These are phyloP conservation scores for Bradysia coprophila DNA, from an alignment of 1,140 invertebrate species.

Conservation along the genomic window DNA sequence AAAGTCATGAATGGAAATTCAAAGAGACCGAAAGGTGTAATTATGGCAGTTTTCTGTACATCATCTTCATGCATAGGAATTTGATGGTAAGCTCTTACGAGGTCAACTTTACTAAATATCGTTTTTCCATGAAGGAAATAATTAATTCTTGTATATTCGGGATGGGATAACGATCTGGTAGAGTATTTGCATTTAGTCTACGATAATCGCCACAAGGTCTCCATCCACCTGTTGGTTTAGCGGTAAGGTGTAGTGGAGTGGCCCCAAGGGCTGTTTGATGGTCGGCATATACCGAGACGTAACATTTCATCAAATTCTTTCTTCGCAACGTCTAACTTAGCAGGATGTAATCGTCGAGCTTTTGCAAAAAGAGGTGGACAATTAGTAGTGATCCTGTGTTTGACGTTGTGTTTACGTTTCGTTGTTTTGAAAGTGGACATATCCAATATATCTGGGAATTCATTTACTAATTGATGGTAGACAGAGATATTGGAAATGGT, in stretches of 20 bases:
- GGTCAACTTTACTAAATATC: slow-evolving; percentile 22
- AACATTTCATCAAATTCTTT: slow-evolving; percentile 9
- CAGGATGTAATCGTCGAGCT: slow-evolving; percentile 11
- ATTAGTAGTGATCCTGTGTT: slow-evolving; percentile 9
- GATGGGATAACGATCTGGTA: slow-evolving; percentile 16
- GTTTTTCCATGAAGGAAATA: slow-evolving; percentile 13
- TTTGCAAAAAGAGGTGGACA: slow-evolving; percentile 17
- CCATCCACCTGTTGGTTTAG: slow-evolving; percentile 20
- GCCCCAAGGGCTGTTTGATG: slow-evolving; percentile 13
- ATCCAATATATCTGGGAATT: too few relatives aligned
- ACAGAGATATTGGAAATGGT: too few relatives aligned
- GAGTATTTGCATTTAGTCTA: slow-evolving; percentile 18
- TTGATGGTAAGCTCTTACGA: slow-evolving; percentile 25
- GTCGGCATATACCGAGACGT: slow-evolving; percentile 10
- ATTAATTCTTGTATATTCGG: slow-evolving; percentile 16
- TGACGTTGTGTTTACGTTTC: background rate
- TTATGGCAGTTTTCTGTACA: slow-evolving; percentile 21
- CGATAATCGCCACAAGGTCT: slow-evolving; percentile 24
- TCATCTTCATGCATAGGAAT: slow-evolving; percentile 16
- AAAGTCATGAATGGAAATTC: slow-evolving; percentile 22
- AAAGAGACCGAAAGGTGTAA: slow-evolving; percentile 20
- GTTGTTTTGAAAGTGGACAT: too few relatives aligned
- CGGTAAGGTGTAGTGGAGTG: slow-evolving; percentile 20
- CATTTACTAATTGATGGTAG: too few relatives aligned
- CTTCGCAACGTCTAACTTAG: background rate